Evolutionary conservation across 2,797 vertebrate species (phyloP), one percentile per base, ranked within the genome.

Genomic region (Decapterus maruadsi): DNA sequence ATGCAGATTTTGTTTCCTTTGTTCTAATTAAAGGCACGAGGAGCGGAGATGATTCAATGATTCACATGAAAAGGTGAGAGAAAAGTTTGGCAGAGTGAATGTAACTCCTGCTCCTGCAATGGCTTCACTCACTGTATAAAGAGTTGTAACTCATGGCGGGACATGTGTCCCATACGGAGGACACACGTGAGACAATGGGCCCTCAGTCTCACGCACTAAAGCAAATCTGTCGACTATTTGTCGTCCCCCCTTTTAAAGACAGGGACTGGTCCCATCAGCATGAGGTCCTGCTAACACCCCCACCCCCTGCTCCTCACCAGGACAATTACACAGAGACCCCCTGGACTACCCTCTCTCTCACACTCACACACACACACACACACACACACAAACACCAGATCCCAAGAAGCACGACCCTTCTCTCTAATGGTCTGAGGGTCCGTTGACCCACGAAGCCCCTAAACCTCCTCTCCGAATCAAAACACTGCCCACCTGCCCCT

Each of bases 381-480:
- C 75, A 59, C 55, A 48, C 56, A 59, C 58, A 53, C 70, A 67
- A 61, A 62, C 31, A 78, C 26, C 57, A 61, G 60, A 77, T 36
- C 67, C 64, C 55, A 56, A 84, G 75, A 80, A 77, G 81, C 87
- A 59, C 3, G 64, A 88, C 87, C 86, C 68, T 73, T 72, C 70
- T 82, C 83, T 80, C 78, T 85, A 85, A 84, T 80, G 78, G 82
- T 75, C 81, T 88, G 80, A 89, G 68, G 68, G 74, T 72, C 81
- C 81, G 3, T 2, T 94, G 92, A 94, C 90, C 92, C 93, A 79
- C 63, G 69, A 89, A 83, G 88, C 68, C 89, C 89, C 73, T 68
- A 50, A 85, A 72, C 43, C 90, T 85, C 78, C 68, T 46, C 54
- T 81, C 71, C 13, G 13, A 82, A 78, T 82, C 81, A 57, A 70